Percentiles rank a stretch among this genome's conserved stretches.
These are phyloP conservation scores for Calephelis nemesis DNA, from an alignment of 1,140 invertebrate genomes.

Conservation along the genomic window DNA sequence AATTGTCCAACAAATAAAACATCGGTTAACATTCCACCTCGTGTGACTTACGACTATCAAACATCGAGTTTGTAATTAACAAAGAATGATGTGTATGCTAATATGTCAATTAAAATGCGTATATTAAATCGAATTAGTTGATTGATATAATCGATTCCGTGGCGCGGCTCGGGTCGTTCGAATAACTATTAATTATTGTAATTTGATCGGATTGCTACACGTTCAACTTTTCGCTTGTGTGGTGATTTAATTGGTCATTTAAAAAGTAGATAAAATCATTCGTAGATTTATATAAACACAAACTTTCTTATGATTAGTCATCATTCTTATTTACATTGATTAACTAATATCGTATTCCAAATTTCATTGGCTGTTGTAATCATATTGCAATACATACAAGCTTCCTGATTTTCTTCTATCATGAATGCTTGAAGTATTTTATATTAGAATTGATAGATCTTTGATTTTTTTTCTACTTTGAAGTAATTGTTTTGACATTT, in stretches of 20 bases:
- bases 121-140: conserved; percentile 44
- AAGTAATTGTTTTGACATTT: too few species aligned
- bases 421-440: too few species aligned
- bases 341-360: too few species aligned
- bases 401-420: too few species aligned
- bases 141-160: conserved; percentile 41
- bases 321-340: too few species aligned
- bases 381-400: too few species aligned
- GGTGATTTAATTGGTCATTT: conserved; percentile 9
- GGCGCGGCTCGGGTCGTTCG: conserved; percentile 34
- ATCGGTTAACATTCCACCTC: too few species aligned
- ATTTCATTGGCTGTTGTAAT: too few species aligned
- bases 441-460: too few species aligned
- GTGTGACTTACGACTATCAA: too few species aligned
- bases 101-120: conserved; percentile 48
- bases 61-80: neutral
- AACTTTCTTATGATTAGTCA: neutral
- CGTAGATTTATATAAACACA: conserved; percentile 22
- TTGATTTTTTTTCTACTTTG: too few species aligned
- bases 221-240: conserved; percentile 23
- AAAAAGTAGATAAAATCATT: conserved; percentile 19
- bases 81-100: conserved; percentile 34
- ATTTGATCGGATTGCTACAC: conserved; percentile 37
- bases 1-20: too few species aligned
- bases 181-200: conserved; percentile 50